Base-by-base conservation (phyloP, 2,888 invertebrate genomes). In the Ochlodes sylvanus region DNA sequence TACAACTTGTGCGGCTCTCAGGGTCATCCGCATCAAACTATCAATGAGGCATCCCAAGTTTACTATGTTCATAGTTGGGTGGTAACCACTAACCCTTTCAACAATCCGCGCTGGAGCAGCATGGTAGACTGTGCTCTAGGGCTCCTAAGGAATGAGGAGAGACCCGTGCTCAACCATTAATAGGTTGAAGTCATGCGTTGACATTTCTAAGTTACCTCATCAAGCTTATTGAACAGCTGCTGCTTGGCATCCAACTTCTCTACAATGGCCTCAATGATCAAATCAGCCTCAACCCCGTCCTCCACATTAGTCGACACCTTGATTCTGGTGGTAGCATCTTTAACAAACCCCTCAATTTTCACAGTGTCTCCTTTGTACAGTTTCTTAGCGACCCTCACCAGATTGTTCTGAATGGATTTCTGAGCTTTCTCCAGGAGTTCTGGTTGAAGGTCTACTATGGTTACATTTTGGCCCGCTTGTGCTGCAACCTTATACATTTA, bases 221-320 rank as follows among this genome's bases (percentile, higher is more conserved):
- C 98, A 61, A 98, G 93, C 71, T 94, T 93, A 69, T 94, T 94
- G 80, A 98, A 98, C 6, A 98, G 87, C 76, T 97, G 95, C 79
- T 96, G 96, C 83, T 97, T 97, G 0, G 95, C 87, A 63, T 95
- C 95, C 70, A 98, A 89, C 80, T 97, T 97, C 86, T 98, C 98
- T 12, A 98, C 95, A 80, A 98, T 97, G 0, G 98, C 98, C 88
- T 98, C 98, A 14, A 98, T 94, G 3, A 98, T 96, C 69, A 98
- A 86, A 85, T 98, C 97, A 0, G 96, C 93, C 70, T 95, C 89
- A 0, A 96, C 96, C 7, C 96, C 94, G 67, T 94, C 94, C 2
- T 90, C 88, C 2, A 96, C 77, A 77, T 95, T 94, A 0, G 96
- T 95, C 0, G 95, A 94, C 2, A 94, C 83, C 73, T 87, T 88